Evolutionary conservation across 2,888 invertebrate species (phyloP), one percentile per base, ranked within the genome.

Genomic region (Argyresthia albistria): DNA sequence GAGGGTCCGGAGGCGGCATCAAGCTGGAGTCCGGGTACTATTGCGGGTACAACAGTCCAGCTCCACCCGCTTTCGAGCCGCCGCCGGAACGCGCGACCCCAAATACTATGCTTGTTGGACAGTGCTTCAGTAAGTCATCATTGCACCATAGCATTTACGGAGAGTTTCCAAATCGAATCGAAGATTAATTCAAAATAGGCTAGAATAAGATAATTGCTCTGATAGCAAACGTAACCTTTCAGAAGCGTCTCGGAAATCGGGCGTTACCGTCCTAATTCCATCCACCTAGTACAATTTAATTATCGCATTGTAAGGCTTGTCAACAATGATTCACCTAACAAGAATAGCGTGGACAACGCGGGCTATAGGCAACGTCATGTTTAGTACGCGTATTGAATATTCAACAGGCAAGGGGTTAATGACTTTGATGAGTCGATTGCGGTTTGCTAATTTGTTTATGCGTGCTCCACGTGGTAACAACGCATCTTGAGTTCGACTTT

Each of bases 41-140:
- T 71, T 84, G 82, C 63, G 82, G 84, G 2, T 88, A 76, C 87
- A 90, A 81, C 63, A 86, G 86, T 56, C 88, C 80, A 42, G 88
- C 82, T 10, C 86, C 80, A 11, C 82, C 80, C 45, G 68, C 77
- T 62, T 87, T 80, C 65, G 87, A 81, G 56, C 80, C 80, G 0
- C 80, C 79, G 0, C 60, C 78, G 0, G 88, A 88, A 56, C 66
- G 88, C 8, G 74, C 80, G 77, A 92, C 89, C 70, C 92, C 88
- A 64, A 93, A 88, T 2, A 76, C 91, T 57, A 93, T 93, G 91
- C 91, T 94, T 57, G 91, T 93, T 50, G 91, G 93, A 53, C 92
- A 93, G 59, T 92, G 93, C 60, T 95, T 94, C 69, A 94, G 94
- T 94, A 72, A 93, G 93, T 89, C 1, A 4, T 39, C 2, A 4